Percentiles rank a stretch among this genome's conserved stretches.
Evolutionary conservation across 2,888 invertebrate species (phyloP).

Genomic region (Phymatocera aterrima): DNA sequence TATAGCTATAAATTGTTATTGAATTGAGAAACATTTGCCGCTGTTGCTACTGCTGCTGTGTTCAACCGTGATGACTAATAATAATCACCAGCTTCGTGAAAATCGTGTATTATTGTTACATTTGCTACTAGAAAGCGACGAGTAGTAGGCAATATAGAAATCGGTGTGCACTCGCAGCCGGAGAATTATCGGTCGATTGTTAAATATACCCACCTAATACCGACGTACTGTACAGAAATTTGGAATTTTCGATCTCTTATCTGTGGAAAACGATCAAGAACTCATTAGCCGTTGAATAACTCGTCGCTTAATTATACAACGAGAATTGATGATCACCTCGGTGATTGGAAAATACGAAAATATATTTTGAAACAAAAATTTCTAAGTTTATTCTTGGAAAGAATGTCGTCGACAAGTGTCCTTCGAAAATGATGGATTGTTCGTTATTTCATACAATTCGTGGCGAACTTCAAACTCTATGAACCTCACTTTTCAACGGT

Average conservation of each 20-base stretch:
- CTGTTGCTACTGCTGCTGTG: not conserved
- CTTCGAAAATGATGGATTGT: not conserved
- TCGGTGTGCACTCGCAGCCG: not conserved
- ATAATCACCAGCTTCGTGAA: constrained; percentile 24
- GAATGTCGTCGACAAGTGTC: constrained; percentile 8
- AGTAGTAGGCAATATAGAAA: not conserved
- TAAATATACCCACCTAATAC: not conserved
- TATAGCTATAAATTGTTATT: constrained; percentile 28
- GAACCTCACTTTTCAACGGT: constrained; percentile 13
- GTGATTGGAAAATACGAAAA: constrained; percentile 38
- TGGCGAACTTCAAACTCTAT: not conserved
- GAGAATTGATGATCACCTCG: not conserved
- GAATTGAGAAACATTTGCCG: constrained; percentile 23
- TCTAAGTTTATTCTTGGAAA: constrained; percentile 31
- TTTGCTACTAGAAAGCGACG: constrained; percentile 10
- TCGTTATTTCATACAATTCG: not conserved
- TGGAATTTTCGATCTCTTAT: constrained; percentile 21
- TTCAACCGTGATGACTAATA: constrained; percentile 15
- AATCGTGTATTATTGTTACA: constrained; percentile 26
- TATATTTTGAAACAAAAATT: constrained; percentile 40
- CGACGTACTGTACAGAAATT: not conserved
- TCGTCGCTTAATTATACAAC: constrained; percentile 23
- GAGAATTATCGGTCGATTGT: not conserved
- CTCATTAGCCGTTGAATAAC: constrained; percentile 10
- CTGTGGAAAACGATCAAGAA: constrained; percentile 33